Conservation (phyloP, 2,797 vertebrate genomes). For the Anolis apletophallus region DNA sequence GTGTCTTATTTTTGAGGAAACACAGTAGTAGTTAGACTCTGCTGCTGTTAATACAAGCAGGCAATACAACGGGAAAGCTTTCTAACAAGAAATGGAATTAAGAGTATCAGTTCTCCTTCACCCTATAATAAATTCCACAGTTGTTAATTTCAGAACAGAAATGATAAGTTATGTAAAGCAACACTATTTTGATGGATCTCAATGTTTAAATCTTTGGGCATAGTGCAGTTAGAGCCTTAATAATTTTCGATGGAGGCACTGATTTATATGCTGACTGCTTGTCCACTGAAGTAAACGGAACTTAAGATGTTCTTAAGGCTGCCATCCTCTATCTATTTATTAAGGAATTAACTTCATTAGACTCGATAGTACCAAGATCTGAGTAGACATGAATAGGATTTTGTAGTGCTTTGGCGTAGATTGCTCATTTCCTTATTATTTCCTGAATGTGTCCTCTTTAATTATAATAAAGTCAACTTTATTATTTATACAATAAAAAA, state of each 20-base stretch:
- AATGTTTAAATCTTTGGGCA: constrained; percentile 4
- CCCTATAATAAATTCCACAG: constrained; percentile 43
- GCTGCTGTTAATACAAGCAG: constrained; percentile 39
- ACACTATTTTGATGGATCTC: constrained; percentile 36
- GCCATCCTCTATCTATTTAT: neutral
- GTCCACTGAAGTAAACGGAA: neutral
- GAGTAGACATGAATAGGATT: neutral
- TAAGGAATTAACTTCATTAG: neutral
- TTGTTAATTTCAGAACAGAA: constrained; percentile 59
- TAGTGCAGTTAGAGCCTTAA: neutral
- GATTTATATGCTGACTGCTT: neutral
- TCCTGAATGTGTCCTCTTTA: constrained; percentile 18
- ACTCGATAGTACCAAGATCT: neutral
- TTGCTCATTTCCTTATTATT: constrained; percentile 32
- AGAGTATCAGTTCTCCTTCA: constrained; percentile 27
- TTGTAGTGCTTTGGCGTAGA: neutral
- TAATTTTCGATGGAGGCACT: constrained; percentile 6
- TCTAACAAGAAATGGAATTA: constrained; percentile 56
- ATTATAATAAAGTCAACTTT: constrained; percentile 35
- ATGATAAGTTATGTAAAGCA: constrained; percentile 51
- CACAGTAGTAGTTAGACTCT: neutral
- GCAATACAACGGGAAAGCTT: constrained; percentile 35
- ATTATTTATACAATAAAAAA: neutral
- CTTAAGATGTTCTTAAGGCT: neutral
- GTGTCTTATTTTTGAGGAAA: no score